Evolutionary conservation across 2,888 invertebrate genomes (phyloP).

Genomic region (Panzeria rudis): DNA sequence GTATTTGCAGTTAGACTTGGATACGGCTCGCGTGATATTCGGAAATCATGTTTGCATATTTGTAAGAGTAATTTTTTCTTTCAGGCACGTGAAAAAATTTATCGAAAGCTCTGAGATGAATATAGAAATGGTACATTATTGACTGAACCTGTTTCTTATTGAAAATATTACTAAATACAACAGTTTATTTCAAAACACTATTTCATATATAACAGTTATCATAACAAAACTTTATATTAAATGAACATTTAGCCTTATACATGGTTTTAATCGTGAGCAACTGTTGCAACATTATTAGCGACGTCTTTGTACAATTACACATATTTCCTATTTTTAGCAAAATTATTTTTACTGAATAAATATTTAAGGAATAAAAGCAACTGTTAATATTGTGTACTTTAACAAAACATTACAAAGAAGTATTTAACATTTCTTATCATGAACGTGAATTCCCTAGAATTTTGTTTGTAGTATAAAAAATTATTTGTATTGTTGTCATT

Average conservation of each 20-base stretch:
- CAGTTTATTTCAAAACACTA: no score
- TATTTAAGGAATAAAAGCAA: neutral
- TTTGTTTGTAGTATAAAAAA: constrained; percentile 18
- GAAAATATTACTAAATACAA: no score
- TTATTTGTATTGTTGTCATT: constrained; percentile 29
- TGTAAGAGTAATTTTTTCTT: no score
- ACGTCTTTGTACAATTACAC: constrained; percentile 13
- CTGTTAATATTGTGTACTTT: constrained; percentile 11
- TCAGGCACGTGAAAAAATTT: no score
- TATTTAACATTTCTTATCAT: constrained; percentile 43
- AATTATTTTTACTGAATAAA: constrained; percentile 29
- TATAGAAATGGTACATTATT: no score
- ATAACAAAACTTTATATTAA: neutral
- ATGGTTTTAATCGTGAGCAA: neutral
- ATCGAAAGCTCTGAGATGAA: no score
- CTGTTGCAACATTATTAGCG: neutral
- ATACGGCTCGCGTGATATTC: no score
- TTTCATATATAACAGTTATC: neutral
- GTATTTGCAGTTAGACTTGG: no score
- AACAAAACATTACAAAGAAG: neutral
- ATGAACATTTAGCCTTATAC: neutral
- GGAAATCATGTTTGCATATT: no score
- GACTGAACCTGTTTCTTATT: no score
- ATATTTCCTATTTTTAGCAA: constrained; percentile 30
- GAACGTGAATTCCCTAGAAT: constrained; percentile 33